These are phyloP conservation scores for Cottus gobio DNA, from an alignment of 2,113 vertebrate species.

Conservation along the genomic window DNA sequence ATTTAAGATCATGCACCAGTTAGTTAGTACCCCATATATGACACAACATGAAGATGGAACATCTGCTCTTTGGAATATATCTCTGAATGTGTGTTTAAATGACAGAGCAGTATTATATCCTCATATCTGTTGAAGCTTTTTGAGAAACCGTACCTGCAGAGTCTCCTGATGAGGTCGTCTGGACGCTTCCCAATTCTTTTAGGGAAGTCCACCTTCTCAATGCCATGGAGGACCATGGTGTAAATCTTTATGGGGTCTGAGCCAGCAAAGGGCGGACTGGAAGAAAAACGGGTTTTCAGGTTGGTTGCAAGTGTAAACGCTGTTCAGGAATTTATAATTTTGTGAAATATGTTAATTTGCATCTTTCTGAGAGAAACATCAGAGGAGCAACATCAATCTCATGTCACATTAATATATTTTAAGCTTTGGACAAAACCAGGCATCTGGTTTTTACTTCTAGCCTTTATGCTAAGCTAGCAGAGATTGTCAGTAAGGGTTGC, in stretches of 20 bases:
- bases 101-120: neutral
- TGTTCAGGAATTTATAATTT: neutral
- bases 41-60: too few relatives aligned
- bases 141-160: constrained; percentile 78
- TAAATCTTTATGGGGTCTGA: constrained; percentile 85
- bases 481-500: too few relatives aligned
- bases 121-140: neutral
- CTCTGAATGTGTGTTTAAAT: too few relatives aligned
- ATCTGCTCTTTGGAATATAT: too few relatives aligned
- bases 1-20: too few relatives aligned
- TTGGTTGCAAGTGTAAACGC: neutral
- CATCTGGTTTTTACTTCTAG: too few relatives aligned
- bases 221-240: constrained; percentile 84
- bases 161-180: constrained; percentile 83
- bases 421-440: neutral
- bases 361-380: neutral
- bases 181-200: constrained; percentile 81
- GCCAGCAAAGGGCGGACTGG: constrained; percentile 82
- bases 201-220: constrained; percentile 85
- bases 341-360: too few relatives aligned
- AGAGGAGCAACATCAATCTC: neutral
- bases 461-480: neutral
- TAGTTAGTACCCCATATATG: too few relatives aligned
- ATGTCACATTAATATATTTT: neutral
- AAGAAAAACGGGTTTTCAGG: constrained; percentile 4